Percentiles rank a stretch among this genome's conserved stretches.
Conservation (phyloP, 1,140 invertebrate species). For the Stegodyphus mimosarum region DNA sequence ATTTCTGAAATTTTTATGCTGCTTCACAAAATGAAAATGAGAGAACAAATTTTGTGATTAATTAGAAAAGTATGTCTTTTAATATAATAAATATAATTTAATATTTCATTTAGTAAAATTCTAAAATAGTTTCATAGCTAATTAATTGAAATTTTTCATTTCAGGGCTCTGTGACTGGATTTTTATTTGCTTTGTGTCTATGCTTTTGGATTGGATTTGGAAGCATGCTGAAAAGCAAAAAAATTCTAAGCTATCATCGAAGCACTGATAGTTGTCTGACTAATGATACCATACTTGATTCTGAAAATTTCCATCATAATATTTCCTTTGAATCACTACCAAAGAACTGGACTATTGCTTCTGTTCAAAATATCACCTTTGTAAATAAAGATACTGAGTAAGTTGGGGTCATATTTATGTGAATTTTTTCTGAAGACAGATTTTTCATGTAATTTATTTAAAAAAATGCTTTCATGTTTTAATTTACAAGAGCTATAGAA, state of each 20-base stretch:
- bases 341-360: background rate
- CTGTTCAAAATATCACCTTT: background rate
- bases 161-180: constrained; percentile 77
- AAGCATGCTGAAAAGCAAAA: background rate
- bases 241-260: constrained; percentile 10
- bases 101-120: too few species aligned
- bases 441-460: background rate
- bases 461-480: too few species aligned
- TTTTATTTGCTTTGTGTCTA: constrained; percentile 76
- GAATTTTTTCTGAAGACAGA: background rate
- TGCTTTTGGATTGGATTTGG: constrained; percentile 90
- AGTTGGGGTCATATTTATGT: constrained; percentile 16
- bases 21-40: too few species aligned
- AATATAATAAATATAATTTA: too few species aligned
- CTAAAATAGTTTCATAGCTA: too few species aligned
- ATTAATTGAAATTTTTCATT: background rate
- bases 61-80: too few species aligned
- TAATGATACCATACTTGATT: background rate
- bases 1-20: too few species aligned
- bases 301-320: background rate
- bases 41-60: too few species aligned
- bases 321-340: background rate
- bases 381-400: background rate
- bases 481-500: too few species aligned
- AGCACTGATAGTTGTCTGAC: constrained; percentile 44